Conservation (phyloP, 2,888 invertebrate species). For the Trachelus iudaicus region DNA sequence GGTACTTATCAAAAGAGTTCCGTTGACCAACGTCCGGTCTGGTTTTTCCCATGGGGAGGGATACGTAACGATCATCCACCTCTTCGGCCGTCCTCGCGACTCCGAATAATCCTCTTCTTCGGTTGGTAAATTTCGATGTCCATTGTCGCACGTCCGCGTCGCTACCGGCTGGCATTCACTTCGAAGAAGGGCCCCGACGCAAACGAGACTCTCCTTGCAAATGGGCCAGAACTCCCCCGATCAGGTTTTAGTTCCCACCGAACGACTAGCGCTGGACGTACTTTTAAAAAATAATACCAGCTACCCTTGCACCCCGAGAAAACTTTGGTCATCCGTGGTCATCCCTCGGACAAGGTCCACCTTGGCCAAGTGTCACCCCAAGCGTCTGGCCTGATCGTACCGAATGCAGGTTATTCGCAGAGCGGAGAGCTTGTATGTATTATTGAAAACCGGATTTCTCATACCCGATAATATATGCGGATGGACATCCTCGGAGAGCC, state of each 20-base stretch:
- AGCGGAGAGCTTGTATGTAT: slow-evolving; percentile 11
- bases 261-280: slow-evolving; percentile 16
- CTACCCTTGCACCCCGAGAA: slow-evolving; percentile 13
- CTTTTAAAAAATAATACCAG: slow-evolving; percentile 13
- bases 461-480: slow-evolving; percentile 23
- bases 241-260: slow-evolving; percentile 66
- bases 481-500: slow-evolving; percentile 24
- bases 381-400: background rate
- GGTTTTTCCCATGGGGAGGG: slow-evolving; percentile 41
- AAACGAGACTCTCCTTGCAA: too few relatives aligned
- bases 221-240: slow-evolving; percentile 44
- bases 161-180: too few relatives aligned
- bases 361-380: background rate
- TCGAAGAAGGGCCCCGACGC: too few relatives aligned
- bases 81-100: too few relatives aligned
- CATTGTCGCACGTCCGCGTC: too few relatives aligned
- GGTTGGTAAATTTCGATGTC: too few relatives aligned
- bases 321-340: slow-evolving; percentile 42
- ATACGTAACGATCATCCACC: background rate
- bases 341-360: slow-evolving; percentile 42
- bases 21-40: slow-evolving; percentile 55
- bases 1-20: slow-evolving; percentile 26
- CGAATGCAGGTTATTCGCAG: slow-evolving; percentile 2
- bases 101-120: too few relatives aligned
- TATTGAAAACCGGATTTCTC: slow-evolving; percentile 34